A percentile compares a stretch with the other conserved stretches of the same genome.
These are phyloP conservation scores for Thomomys bottae DNA, from an alignment of 2,113 vertebrate genomes.

Conservation along the genomic window DNA sequence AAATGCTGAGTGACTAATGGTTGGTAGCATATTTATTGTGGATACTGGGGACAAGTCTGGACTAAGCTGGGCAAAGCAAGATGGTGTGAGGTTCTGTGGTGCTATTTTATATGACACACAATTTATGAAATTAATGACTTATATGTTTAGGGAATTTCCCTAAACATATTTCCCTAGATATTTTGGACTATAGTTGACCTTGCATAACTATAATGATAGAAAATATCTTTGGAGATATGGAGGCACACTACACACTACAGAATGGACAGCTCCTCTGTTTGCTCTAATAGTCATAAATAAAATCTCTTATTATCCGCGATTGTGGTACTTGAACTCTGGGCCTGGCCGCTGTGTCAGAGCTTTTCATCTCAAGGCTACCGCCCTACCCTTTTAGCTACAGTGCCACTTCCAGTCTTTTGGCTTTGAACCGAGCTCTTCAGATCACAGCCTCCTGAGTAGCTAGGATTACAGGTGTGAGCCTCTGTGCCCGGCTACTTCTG, in stretches of 20 bases:
- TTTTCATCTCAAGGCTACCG: too few species aligned
- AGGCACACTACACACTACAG: fast-evolving
- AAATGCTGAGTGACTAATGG: background rate
- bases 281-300: too few species aligned
- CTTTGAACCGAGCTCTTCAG: too few species aligned
- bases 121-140: background rate
- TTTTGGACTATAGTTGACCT: background rate
- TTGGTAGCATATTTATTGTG: background rate
- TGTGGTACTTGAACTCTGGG: too few species aligned
- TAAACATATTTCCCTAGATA: too few species aligned
- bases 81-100: background rate
- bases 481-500: too few species aligned
- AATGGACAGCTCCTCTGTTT: background rate
- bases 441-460: too few species aligned
- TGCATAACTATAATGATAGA: background rate
- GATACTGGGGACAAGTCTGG: background rate
- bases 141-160: background rate
- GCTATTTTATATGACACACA: background rate
- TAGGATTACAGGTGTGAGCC: too few species aligned
- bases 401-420: too few species aligned
- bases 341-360: too few species aligned
- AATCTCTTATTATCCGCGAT: fast-evolving
- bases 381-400: too few species aligned
- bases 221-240: too few species aligned
- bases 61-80: background rate